Evolutionary conservation across 2,797 vertebrate species (phyloP).

Genomic region (Pogoniulus pusillus): DNA sequence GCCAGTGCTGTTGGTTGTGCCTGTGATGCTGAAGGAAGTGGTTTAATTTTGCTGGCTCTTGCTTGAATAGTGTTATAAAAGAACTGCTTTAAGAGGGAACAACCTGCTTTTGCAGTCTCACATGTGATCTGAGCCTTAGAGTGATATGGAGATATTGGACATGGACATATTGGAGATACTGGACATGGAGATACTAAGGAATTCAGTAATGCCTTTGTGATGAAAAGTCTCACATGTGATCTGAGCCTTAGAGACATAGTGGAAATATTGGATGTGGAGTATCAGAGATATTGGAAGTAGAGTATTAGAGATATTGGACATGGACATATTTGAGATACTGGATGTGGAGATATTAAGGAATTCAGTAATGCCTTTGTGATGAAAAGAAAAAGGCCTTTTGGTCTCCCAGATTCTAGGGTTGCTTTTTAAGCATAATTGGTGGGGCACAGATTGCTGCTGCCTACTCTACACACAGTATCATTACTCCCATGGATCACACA

Average conservation of each 20-base stretch:
- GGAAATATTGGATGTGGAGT: neutral
- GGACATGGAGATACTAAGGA: neutral
- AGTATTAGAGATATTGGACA: too few species aligned
- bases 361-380: neutral
- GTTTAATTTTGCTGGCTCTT: neutral
- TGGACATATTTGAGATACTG: neutral
- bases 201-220: neutral
- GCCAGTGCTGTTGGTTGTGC: neutral
- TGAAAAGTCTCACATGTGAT: neutral
- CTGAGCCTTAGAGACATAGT: neutral
- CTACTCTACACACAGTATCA: accelerated
- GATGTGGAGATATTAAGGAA: neutral
- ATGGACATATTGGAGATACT: neutral
- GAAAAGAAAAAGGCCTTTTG: neutral
- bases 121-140: neutral
- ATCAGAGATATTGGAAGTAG: too few species aligned
- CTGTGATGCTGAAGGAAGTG: neutral
- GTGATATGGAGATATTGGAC: neutral
- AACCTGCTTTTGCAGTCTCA: neutral
- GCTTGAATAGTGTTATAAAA: neutral
- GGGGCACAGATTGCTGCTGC: neutral
- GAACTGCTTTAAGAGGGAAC: neutral
- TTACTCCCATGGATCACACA: neutral
- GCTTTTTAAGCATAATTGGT: neutral
- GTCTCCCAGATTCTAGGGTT: neutral